Evolutionary conservation across 2,797 vertebrate genomes (phyloP), one percentile per base, ranked within the genome.

Genomic region (Mus spretus): DNA sequence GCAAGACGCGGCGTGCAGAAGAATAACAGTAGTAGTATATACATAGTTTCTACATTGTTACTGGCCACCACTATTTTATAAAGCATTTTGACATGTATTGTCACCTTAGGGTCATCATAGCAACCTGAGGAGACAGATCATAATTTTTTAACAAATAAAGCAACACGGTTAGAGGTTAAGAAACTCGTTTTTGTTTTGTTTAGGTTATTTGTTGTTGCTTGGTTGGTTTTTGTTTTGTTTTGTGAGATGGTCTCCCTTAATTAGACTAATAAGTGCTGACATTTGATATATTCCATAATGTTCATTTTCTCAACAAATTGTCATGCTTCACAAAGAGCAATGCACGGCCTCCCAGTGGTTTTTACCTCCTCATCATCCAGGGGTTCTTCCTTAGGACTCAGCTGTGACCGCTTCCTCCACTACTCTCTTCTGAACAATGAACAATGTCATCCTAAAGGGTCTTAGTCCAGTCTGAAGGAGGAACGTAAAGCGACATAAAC

Each of bases 61-160:
- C 13, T 61, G 67, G 40, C 47, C 61, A 37, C 59, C 59, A 40
- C 15, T 74, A 15, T 79, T 85, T 94, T 61, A 34, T 63, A 81
- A 92, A 90, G 10, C 74, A 55, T 89, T 72, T 95, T 72, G 67
- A 59, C 20, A 13, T n/a, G 40, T 37, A 15, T 82, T 85, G 79
- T 37, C 89, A 47, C 17, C 6, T 89, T 72, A 70, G 14, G 44
- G 9, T 80, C 50, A 7, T 77, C 13, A n/a, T 40, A 74, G 65
- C 67, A 61, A 83, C 47, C 26, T 0, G 1, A 22, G 22, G 77
- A 4, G 12, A 37, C 3, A 50, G n/a, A 40, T 44, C 26, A 50
- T 61, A 53, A 47, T 83, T 79, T 50, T 50, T 10, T 61, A 82
- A 65, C 15, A 84, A 77, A 81, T 13, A 67, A 97, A 88, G 14